Evolutionary conservation across 2,797 vertebrate species (phyloP).

Genomic region (Anabas testudineus): DNA sequence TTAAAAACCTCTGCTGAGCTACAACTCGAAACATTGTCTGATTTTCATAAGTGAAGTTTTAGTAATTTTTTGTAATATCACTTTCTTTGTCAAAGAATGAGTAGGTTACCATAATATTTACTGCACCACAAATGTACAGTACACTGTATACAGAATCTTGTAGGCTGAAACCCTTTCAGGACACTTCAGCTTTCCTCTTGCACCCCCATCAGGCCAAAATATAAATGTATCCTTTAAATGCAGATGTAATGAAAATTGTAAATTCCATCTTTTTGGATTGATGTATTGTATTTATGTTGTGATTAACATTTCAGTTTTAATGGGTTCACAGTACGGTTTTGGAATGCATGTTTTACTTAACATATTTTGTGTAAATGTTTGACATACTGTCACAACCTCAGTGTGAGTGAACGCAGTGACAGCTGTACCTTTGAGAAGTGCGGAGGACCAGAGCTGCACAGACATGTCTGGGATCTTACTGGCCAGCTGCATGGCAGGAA

Average conservation of each 20-base stretch:
- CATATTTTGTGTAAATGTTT: neutral
- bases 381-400: neutral
- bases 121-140: neutral
- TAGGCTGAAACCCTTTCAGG: neutral
- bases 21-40: no score
- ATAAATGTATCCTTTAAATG: neutral
- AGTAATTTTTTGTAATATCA: no score
- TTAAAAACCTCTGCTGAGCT: no score
- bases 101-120: neutral
- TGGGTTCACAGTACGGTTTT: conserved; percentile 29
- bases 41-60: no score
- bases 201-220: conserved; percentile 37
- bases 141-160: neutral
- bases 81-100: no score
- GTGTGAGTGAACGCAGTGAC: neutral
- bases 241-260: neutral
- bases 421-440: conserved; percentile 88
- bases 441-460: conserved; percentile 93
- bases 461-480: conserved; percentile 97
- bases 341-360: neutral
- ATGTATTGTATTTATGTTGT: neutral
- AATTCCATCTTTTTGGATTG: neutral
- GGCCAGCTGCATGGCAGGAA: conserved; percentile 93
- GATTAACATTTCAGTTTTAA: neutral
- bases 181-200: conserved; percentile 4